Evolutionary conservation across 1,140 invertebrate species (phyloP), one percentile per base, ranked within the genome.

Genomic region (Lineus longissimus): DNA sequence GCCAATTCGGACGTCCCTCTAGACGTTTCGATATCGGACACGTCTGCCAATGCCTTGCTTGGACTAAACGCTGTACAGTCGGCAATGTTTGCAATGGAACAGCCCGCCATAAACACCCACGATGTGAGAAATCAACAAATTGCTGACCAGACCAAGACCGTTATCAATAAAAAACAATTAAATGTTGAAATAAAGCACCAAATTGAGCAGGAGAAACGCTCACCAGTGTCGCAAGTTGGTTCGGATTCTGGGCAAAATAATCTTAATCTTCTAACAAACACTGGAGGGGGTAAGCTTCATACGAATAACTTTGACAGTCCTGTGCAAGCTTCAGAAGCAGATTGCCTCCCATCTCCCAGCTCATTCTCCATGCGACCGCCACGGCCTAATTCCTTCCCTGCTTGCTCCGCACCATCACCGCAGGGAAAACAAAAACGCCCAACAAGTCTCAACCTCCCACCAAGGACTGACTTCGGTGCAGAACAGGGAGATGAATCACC

Each of bases 391-490:
- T 51, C 47, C 19, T 51, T 51, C 25, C 47, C 47, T 9, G 33
- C 33, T 36, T 4, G 6, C 15, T 36, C 33, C 19, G 36, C 15
- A 43, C 30, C 60, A 6, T 25, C 68, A 33, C 29, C 63, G 9
- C 45, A 67, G 7, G 66, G 67, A 9, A 73, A 69, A 54, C 70
- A 70, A 56, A 76, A 72, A 57, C 64, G 77, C 25, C 77, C 77
- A 7, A 76, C 74, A 19, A 76, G 76, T 67, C 61, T 79, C 22
- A 77, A 76, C 59, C 63, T 79, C n/a, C 73, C 73, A 41, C 70
- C 67, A 0, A 66, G 72, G 43, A 66, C 63, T n/a, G 72, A 74
- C 2, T 64, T 66, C 1, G 63, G 56, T 47, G 29, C 63, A 13
- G 30, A 57, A 27, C 60, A 58, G 23, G 69, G 67, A 19, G 40